Evolutionary conservation across 2,113 vertebrate species (phyloP).

Genomic region (Menura novaehollandiae): DNA sequence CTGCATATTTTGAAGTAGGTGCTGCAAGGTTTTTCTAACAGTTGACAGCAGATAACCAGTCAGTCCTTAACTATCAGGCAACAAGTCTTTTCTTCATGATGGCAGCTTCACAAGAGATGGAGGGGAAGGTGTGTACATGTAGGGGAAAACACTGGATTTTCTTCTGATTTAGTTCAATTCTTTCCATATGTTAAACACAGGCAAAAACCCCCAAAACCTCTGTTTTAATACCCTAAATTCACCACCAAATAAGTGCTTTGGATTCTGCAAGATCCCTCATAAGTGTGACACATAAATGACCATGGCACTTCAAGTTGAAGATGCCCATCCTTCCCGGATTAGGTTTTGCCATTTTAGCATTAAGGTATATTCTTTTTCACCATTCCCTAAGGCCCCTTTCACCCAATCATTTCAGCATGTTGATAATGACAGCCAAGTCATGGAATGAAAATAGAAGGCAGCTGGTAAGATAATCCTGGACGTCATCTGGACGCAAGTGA

Average conservation of each 20-base stretch:
- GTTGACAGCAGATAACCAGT: not conserved
- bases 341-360: not conserved
- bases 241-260: not conserved
- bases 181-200: not conserved
- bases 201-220: not conserved
- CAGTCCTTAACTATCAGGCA: not conserved
- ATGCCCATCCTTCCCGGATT: not conserved
- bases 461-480: slow-evolving; percentile 24
- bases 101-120: not conserved
- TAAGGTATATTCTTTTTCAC: not conserved
- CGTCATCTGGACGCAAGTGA: slow-evolving; percentile 30
- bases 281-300: not conserved
- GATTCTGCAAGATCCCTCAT: not conserved
- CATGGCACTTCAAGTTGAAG: not conserved
- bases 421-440: slow-evolving; percentile 22
- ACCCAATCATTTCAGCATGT: not conserved
- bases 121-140: not conserved
- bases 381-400: not conserved
- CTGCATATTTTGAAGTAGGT: not conserved
- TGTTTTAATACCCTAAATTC: not conserved
- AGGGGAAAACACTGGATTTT: not conserved
- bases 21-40: not conserved
- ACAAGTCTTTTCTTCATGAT: not conserved
- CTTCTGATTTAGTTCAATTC: not conserved
- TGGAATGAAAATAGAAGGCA: slow-evolving; percentile 5